phyloP scores from a whole-genome alignment of 2,113 vertebrate genomes.

The Typhlomys cinereus region DNA sequence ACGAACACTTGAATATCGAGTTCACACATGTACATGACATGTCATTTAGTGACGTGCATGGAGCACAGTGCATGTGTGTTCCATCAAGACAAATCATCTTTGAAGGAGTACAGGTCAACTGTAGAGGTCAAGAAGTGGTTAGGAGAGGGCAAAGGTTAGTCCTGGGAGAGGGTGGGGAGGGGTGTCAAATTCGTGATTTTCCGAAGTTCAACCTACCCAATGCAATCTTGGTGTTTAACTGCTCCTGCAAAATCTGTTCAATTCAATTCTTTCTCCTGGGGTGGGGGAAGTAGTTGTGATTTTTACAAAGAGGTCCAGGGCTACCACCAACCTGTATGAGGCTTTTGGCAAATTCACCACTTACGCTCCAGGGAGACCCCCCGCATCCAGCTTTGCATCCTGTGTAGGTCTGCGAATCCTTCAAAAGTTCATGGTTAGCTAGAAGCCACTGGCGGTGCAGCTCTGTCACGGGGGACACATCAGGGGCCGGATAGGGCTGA shows the following conservation, averaged over 20 bases:
- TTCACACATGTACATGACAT: not conserved
- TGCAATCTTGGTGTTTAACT: not conserved
- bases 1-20: not conserved
- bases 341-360: too few relatives aligned
- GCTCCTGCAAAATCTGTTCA: not conserved
- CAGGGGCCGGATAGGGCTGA: not conserved
- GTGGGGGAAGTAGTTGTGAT: rapidly evolving
- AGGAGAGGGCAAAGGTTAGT: not conserved
- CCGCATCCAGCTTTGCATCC: not conserved
- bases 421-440: not conserved
- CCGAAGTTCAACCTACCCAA: not conserved
- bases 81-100: not conserved
- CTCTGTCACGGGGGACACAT: rapidly evolving
- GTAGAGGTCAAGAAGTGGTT: not conserved
- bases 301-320: not conserved
- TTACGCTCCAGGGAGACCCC: not conserved
- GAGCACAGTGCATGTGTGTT: not conserved
- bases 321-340: not conserved
- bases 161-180: too few relatives aligned
- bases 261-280: not conserved
- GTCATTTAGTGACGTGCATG: not conserved
- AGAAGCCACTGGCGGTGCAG: not conserved
- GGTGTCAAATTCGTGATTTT: not conserved
- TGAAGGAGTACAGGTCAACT: not conserved
- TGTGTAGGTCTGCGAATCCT: not conserved